phyloP scores from a whole-genome alignment of 2,888 invertebrate genomes.

The Lasius fuliginosus region DNA sequence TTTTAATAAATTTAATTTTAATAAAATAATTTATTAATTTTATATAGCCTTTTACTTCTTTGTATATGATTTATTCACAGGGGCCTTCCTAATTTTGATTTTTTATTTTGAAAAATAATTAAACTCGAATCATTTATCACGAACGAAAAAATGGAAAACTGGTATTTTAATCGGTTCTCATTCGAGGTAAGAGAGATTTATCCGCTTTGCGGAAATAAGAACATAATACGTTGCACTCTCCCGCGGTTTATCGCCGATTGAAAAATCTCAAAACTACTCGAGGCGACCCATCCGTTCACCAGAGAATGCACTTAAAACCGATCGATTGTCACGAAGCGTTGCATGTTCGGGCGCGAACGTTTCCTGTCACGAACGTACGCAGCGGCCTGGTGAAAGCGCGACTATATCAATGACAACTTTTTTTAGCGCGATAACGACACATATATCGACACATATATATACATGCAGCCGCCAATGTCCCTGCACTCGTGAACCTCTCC shows the following conservation, averaged over 20 bases:
- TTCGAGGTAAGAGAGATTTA: too few species aligned
- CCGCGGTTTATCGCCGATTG: not conserved
- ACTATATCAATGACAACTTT: conserved; percentile 25
- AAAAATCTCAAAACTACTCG: not conserved
- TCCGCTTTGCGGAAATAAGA: not conserved
- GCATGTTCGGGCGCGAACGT: not conserved
- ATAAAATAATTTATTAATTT: too few species aligned
- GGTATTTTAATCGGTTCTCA: not conserved
- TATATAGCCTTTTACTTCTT: too few species aligned
- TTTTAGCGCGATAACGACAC: conserved; percentile 14
- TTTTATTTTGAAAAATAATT: conserved; percentile 2
- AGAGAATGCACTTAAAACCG: conserved; percentile 22
- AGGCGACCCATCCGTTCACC: conserved; percentile 9
- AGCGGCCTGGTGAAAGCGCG: conserved; percentile 35
- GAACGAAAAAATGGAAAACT: not conserved
- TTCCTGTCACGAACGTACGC: conserved; percentile 8
- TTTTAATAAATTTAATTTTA: too few species aligned
- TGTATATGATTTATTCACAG: too few species aligned
- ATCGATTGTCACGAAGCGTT: conserved; percentile 4
- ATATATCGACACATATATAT: not conserved
- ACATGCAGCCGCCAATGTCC: not conserved
- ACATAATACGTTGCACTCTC: not conserved
- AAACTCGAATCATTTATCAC: not conserved
- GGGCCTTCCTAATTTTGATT: too few species aligned
- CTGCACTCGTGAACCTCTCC: conserved; percentile 12